Evolutionary conservation across 2,888 invertebrate species (phyloP).

Genomic region (Agonum fuliginosum): DNA sequence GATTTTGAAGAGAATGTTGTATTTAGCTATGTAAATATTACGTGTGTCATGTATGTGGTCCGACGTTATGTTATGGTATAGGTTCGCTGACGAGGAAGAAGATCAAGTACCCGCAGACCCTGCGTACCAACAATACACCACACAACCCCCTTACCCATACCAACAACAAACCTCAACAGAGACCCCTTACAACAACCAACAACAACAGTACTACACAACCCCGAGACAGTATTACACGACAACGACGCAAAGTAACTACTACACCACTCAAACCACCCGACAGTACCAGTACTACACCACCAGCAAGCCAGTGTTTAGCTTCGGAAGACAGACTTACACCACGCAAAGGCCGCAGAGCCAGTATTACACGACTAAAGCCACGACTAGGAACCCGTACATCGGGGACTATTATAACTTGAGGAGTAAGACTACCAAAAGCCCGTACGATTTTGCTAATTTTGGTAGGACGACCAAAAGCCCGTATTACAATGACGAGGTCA

Average conservation of each 20-base stretch:
- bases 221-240: conserved; percentile 60
- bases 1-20: no score
- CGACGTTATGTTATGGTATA: conserved; percentile 60
- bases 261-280: conserved; percentile 62
- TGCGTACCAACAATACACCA: conserved; percentile 23
- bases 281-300: conserved; percentile 58
- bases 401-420: conserved; percentile 72
- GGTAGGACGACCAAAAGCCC: conserved; percentile 68
- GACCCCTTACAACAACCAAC: conserved; percentile 48
- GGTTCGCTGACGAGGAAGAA: conserved; percentile 67
- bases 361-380: conserved; percentile 64
- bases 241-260: conserved; percentile 48
- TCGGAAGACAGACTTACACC: conserved; percentile 62
- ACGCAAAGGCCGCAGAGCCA: conserved; percentile 62
- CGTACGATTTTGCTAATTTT: conserved; percentile 73
- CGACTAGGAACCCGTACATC: conserved; percentile 76
- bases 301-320: conserved; percentile 59
- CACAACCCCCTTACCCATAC: conserved; percentile 49
- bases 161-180: no score
- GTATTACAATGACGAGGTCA: conserved; percentile 67
- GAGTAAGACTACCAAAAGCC: conserved; percentile 76
- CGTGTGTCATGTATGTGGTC: neutral
- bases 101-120: conserved; percentile 63
- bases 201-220: conserved; percentile 61
- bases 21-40: neutral